A percentile compares a stretch with the other conserved stretches of the same genome.
Evolutionary conservation across 2,888 invertebrate species (phyloP).

Genomic region (Podabrus alpinus): DNA sequence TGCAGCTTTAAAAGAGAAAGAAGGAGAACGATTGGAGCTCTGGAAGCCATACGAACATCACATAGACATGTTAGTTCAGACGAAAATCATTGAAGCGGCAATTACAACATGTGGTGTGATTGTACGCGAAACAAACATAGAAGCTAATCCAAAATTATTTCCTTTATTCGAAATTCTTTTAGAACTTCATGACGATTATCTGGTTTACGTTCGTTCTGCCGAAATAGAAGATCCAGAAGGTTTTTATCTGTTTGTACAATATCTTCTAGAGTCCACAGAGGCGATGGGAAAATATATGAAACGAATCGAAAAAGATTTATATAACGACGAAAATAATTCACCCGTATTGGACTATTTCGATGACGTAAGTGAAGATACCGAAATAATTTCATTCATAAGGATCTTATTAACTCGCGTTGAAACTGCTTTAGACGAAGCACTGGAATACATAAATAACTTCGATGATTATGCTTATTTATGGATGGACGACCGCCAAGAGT

Average conservation of each 20-base stretch:
- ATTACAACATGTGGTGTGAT: too few relatives aligned
- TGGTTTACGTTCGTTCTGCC: slow-evolving; percentile 75
- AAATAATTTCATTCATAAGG: slow-evolving; percentile 63
- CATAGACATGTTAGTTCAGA: slow-evolving; percentile 66
- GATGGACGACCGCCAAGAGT: slow-evolving; percentile 77
- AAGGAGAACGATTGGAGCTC: slow-evolving; percentile 37
- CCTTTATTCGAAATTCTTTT: slow-evolving; percentile 80
- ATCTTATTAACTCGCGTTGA: slow-evolving; percentile 54
- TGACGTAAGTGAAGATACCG: slow-evolving; percentile 63
- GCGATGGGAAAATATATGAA: slow-evolving; percentile 73
- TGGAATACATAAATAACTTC: slow-evolving; percentile 57
- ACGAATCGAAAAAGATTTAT: slow-evolving; percentile 59
- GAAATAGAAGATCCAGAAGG: slow-evolving; percentile 68
- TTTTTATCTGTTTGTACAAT: slow-evolving; percentile 69
- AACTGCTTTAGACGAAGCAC: slow-evolving; percentile 51
- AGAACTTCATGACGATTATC: slow-evolving; percentile 72
- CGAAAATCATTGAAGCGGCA: slow-evolving; percentile 61
- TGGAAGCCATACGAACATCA: slow-evolving; percentile 69
- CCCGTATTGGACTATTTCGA: slow-evolving; percentile 41
- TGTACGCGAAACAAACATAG: slow-evolving; percentile 63
- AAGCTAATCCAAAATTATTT: slow-evolving; percentile 59
- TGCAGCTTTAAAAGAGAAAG: slow-evolving; percentile 36
- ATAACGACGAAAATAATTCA: too few relatives aligned
- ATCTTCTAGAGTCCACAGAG: slow-evolving; percentile 77
- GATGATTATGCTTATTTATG: slow-evolving; percentile 78